Base-by-base conservation (phyloP, 2,888 invertebrate species). In the Apoda limacodes region DNA sequence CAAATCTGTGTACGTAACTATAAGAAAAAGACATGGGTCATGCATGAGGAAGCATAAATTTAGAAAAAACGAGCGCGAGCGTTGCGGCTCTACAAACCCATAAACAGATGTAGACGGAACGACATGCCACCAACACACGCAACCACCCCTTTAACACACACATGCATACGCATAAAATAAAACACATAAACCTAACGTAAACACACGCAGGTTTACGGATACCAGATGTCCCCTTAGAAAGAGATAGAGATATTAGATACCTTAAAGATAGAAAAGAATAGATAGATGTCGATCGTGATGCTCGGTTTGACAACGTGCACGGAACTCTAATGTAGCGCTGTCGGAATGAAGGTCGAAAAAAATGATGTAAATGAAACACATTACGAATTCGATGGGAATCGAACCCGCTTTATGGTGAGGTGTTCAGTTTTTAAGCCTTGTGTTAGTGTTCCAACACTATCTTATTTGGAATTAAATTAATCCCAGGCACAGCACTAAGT, bases 21-120 rank as follows among this genome's bases (percentile, higher is more conserved):
- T 43, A 42, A 40, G 42, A 42, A 55, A 53, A 46, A 46, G 45
- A 55, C 70, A 62, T 66, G 67, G 72, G 68, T 68, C 78, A 75
- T n/a, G n/a, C n/a, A n/a, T 71, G 74, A 71, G 74, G 75, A 75
- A 72, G 75, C 70, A 75, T 78, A 76, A 67, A 78, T 75, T 72
- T 71, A 67, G 66, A 64, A 57, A 50, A 68, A 66, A 57, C 72
- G 60, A 71, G 67, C 72, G 60, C 70, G 67, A 64, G 57, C 46
- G 48, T 45, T 55, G 55, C 55, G 60, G 61, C 58, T 61, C 59
- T 55, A 72, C 64, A 65, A 68, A 64, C 65, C 68, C 58, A 67
- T 68, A 78, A 76, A 67, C 78, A 80, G 76, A 78, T 78, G 78
- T 80, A 71, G 66, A 66, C 64, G 59, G 52, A 60, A 66, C 55